Conservation (phyloP, 30 jellyfish, hydroid and myxozoan species). For the Aurelia aurita region DNA sequence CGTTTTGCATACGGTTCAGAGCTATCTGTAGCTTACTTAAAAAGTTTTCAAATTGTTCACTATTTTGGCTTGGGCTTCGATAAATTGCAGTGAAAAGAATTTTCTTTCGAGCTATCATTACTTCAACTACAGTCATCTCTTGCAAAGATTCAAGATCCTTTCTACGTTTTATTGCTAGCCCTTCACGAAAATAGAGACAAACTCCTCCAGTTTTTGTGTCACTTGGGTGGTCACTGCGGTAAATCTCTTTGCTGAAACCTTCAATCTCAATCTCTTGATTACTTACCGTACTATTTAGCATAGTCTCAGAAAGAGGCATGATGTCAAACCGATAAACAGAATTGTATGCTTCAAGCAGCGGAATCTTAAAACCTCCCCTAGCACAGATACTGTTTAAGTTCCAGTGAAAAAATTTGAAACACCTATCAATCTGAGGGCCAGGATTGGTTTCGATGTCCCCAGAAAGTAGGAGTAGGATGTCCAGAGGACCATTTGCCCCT, state of each 20-base stretch:
- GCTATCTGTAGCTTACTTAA: neutral
- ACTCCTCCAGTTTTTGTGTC: too few relatives aligned
- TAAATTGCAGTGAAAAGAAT: constrained; percentile 14
- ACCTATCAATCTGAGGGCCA: constrained; percentile 24
- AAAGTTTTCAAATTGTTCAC: neutral
- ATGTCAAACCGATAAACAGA: constrained; percentile 22
- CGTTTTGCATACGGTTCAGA: constrained; percentile 15
- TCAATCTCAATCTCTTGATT: too few relatives aligned
- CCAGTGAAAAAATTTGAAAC: constrained; percentile 30
- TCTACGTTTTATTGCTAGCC: constrained; percentile 16
- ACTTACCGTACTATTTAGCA: too few relatives aligned
- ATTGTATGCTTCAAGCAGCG: constrained; percentile 23
- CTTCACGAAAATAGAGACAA: too few relatives aligned
- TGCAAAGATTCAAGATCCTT: constrained; percentile 30
- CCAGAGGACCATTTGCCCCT: neutral
- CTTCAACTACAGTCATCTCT: constrained; percentile 8
- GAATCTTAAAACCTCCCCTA: constrained; percentile 13
- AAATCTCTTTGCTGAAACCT: too few relatives aligned
- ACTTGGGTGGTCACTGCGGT: too few relatives aligned
- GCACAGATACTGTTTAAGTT: neutral
- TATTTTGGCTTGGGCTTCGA: constrained; percentile 20
- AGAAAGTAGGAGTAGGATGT: constrained; percentile 24
- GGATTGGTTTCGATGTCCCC: constrained; percentile 35
- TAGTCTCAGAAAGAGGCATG: constrained; percentile 20
- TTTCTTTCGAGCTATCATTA: constrained; percentile 3